Percentiles rank a stretch among this genome's conserved stretches.
Evolutionary conservation across 2,888 invertebrate species (phyloP).

Genomic region (Hanleya hanleyi): DNA sequence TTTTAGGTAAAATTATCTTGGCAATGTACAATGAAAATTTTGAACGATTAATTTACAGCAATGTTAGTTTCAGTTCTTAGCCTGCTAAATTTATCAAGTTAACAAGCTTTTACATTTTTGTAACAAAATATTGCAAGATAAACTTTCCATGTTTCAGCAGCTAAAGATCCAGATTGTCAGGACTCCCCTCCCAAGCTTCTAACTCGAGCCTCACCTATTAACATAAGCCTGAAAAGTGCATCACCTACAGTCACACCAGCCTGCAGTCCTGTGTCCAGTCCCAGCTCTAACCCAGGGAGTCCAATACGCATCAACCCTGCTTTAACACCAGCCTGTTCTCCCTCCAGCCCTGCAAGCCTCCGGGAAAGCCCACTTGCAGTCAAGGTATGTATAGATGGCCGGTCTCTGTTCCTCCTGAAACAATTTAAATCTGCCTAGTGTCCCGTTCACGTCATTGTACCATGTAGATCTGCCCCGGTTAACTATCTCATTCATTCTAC

Average conservation of each 20-base stretch:
- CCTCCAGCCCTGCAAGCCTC: slow-evolving; percentile 39
- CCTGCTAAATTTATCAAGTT: too few species aligned
- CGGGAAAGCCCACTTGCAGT: slow-evolving; percentile 32
- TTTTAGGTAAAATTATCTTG: too few species aligned
- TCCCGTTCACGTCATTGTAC: too few species aligned
- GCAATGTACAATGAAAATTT: too few species aligned
- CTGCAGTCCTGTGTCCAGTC: slow-evolving; percentile 54
- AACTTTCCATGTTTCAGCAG: neutral
- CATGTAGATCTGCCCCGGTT: too few species aligned
- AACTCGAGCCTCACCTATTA: slow-evolving; percentile 54
- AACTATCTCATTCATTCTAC: too few species aligned
- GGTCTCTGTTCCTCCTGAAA: too few species aligned
- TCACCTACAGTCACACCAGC: slow-evolving; percentile 20
- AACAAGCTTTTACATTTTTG: too few species aligned
- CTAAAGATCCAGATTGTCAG: slow-evolving; percentile 44
- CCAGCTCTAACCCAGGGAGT: slow-evolving; percentile 53
- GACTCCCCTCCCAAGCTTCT: slow-evolving; percentile 57
- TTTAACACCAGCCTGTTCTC: slow-evolving; percentile 14
- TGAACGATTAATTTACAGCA: too few species aligned
- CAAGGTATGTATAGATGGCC: too few species aligned
- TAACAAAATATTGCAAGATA: neutral
- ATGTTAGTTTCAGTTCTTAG: too few species aligned
- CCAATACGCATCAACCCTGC: slow-evolving; percentile 32
- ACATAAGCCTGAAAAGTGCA: slow-evolving; percentile 52
- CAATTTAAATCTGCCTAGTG: too few species aligned